Conservation (phyloP, 2,113 vertebrate genomes). For the Pelobates fuscus region DNA sequence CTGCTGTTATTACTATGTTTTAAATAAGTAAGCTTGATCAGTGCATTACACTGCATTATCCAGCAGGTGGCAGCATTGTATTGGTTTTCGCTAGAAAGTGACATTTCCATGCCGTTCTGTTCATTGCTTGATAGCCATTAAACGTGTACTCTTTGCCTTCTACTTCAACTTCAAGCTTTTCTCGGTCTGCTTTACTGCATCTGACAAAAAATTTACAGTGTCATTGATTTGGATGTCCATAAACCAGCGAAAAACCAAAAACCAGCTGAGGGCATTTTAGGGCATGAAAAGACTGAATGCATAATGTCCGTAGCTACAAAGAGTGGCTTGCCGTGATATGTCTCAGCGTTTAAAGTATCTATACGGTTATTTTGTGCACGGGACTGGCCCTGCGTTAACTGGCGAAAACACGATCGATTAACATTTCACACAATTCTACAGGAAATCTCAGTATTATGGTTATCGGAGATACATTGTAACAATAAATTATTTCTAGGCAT, state of each 20-base stretch:
- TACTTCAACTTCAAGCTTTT: constrained; percentile 16
- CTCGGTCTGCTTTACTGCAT: constrained; percentile 5
- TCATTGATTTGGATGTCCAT: constrained; percentile 34
- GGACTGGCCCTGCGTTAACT: no score
- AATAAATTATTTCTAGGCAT: no score
- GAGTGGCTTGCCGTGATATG: background rate
- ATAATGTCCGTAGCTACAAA: background rate
- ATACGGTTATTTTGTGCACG: no score
- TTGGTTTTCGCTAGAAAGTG: no score
- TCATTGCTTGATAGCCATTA: background rate
- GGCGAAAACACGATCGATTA: no score
- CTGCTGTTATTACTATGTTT: no score
- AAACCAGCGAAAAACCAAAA: background rate
- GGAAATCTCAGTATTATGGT: no score
- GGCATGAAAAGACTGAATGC: background rate
- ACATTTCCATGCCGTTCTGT: background rate
- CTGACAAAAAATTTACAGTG: constrained; percentile 27
- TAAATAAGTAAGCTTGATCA: background rate
- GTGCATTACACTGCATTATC: background rate
- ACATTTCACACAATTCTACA: no score
- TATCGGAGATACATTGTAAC: no score
- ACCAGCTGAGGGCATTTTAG: constrained; percentile 14
- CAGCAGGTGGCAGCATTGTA: constrained; percentile 21
- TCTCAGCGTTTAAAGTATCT: background rate
- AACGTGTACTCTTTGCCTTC: background rate